A percentile compares a stretch with the other conserved stretches of the same genome.
These are phyloP conservation scores for Drosophila imparisetae DNA, from an alignment of 2,888 invertebrate species.

Conservation along the genomic window DNA sequence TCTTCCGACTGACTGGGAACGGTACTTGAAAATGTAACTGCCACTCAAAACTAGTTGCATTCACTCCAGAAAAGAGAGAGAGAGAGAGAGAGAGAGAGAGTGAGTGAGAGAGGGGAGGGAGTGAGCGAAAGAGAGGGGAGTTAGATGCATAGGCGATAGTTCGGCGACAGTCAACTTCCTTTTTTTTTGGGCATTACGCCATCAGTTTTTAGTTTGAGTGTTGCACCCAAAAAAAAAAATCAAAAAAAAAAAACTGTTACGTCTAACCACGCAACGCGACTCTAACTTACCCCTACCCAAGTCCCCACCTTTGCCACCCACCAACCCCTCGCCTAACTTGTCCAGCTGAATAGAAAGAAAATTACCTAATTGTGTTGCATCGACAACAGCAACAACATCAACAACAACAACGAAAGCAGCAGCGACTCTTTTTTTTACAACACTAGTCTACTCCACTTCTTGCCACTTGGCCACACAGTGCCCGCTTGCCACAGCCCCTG, in stretches of 20 bases:
- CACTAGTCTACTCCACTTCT: conserved; percentile 69
- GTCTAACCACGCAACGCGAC: conserved; percentile 65
- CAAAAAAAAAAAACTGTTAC: conserved; percentile 52
- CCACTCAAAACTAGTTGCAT: conserved; percentile 10
- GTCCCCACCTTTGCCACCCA: conserved; percentile 1
- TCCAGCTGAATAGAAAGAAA: conserved; percentile 71
- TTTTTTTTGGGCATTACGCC: conserved; percentile 62
- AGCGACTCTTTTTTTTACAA: conserved; percentile 62
- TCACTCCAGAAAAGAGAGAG: background rate
- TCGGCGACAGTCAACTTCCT: conserved; percentile 50
- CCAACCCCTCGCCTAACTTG: background rate
- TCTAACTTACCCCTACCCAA: conserved; percentile 4
- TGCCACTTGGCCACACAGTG: conserved; percentile 18
- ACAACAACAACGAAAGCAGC: conserved; percentile 9
- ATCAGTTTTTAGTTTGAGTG: conserved; percentile 27
- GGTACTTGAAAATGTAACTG: conserved; percentile 1
- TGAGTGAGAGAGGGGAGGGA: background rate
- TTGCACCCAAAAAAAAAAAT: conserved; percentile 37
- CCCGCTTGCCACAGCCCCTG: background rate
- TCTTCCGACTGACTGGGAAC: conserved; percentile 2
- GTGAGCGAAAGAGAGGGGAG: background rate
- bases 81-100: background rate
- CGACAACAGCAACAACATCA: conserved; percentile 42
- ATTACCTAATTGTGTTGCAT: conserved; percentile 82
- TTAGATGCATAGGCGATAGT: background rate